These are phyloP conservation scores for Cataglyphis altisquamis DNA, from an alignment of 2,888 invertebrate species.

Conservation along the genomic window DNA sequence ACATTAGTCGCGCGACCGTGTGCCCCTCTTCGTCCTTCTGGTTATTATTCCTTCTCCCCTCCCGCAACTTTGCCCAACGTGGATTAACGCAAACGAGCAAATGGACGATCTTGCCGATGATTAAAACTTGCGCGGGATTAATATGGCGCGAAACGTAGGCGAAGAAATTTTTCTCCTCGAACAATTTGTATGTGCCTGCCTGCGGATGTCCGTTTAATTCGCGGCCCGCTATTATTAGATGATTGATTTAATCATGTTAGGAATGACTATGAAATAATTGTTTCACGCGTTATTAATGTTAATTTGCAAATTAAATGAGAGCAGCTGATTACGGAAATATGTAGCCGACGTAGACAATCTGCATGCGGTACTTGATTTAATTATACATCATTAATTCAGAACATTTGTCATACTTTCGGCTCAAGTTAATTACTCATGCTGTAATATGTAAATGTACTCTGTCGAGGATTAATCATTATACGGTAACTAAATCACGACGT, in stretches of 20 bases:
- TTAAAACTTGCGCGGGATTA: constrained; percentile 37
- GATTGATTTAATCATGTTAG: constrained; percentile 52
- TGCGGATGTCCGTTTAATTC: constrained; percentile 20
- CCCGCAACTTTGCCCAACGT: not conserved
- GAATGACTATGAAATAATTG: constrained; percentile 54
- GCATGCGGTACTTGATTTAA: constrained; percentile 53
- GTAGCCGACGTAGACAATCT: constrained; percentile 56
- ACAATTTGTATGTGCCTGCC: constrained; percentile 9
- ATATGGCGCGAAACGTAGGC: not conserved
- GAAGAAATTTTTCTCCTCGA: constrained; percentile 7
- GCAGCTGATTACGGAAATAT: constrained; percentile 56
- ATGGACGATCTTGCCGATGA: constrained; percentile 47
- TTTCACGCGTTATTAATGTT: constrained; percentile 55
- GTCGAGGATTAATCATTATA: constrained; percentile 55
- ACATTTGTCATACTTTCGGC: constrained; percentile 58
- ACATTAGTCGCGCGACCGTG: constrained; percentile 77
- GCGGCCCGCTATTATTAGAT: constrained; percentile 10
- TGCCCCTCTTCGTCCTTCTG: constrained; percentile 39
- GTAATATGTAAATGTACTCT: constrained; percentile 57
- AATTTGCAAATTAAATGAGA: constrained; percentile 58
- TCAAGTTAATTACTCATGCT: constrained; percentile 58
- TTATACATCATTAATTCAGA: constrained; percentile 57
- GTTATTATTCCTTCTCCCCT: not conserved
- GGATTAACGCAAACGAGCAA: constrained; percentile 29
- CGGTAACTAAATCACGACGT: constrained; percentile 51